phyloP scores from a whole-genome alignment of 2,888 invertebrate species.

The Dione vanillae region DNA sequence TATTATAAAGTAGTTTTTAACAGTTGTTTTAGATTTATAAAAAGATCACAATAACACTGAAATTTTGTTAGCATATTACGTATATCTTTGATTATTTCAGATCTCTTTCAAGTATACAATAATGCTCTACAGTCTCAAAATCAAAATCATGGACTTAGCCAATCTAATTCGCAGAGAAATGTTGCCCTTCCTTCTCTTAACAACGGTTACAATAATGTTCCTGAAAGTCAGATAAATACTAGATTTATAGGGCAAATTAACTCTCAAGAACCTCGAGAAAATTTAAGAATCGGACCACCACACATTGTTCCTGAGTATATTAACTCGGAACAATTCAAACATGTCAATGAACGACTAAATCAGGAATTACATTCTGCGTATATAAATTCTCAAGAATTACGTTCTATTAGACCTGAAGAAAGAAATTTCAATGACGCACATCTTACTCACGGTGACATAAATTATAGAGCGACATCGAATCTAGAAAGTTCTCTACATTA shows the following conservation, averaged over 20 bases:
- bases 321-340: background rate
- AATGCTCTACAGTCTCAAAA: background rate
- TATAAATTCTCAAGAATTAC: slow-evolving; percentile 1
- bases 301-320: slow-evolving; percentile 11
- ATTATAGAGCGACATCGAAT: background rate
- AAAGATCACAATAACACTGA: background rate
- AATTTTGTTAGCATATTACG: background rate
- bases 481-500: background rate
- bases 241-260: background rate
- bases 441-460: background rate
- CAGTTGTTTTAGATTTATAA: background rate
- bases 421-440: background rate
- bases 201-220: background rate
- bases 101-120: slow-evolving; percentile 7
- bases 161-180: background rate
- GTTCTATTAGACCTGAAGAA: background rate
- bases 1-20: background rate
- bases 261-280: background rate
- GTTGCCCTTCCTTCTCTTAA: background rate
- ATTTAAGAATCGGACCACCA: background rate
- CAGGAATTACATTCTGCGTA: background rate
- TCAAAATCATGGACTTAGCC: background rate
- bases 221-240: background rate
- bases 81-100: slow-evolving; percentile 3
- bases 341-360: slow-evolving; percentile 1